These are phyloP conservation scores for Eulacestoma nigropectus DNA, from an alignment of 2,113 vertebrate genomes.

Conservation along the genomic window DNA sequence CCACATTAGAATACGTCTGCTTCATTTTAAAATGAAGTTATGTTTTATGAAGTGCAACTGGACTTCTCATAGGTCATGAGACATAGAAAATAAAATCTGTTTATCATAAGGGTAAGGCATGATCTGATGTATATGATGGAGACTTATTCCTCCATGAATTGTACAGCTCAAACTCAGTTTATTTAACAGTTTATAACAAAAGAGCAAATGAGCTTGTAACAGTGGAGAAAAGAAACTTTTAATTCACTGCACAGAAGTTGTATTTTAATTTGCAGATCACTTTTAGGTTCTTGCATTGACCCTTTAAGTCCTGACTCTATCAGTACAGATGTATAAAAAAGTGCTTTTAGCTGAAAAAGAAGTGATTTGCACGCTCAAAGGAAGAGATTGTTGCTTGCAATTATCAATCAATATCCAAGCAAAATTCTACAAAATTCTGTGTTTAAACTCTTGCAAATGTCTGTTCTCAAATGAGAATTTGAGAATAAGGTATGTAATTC, in stretches of 20 bases:
- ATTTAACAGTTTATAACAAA: neutral
- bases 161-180: neutral
- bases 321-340: neutral
- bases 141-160: neutral
- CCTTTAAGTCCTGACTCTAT: neutral
- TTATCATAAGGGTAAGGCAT: neutral
- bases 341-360: neutral
- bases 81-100: neutral
- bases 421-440: neutral
- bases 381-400: neutral
- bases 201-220: neutral
- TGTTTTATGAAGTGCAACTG: neutral
- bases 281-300: neutral
- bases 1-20: neutral
- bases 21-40: neutral
- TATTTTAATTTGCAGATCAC: neutral
- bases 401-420: neutral
- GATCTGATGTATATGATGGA: neutral
- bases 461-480: neutral
- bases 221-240: neutral
- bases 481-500: neutral
- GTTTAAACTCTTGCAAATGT: neutral
- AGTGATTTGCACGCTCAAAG: neutral
- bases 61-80: neutral
- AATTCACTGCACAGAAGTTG: neutral